These are phyloP conservation scores for Liposcelis brunnea DNA, from an alignment of 2,888 invertebrate genomes.

Conservation along the genomic window DNA sequence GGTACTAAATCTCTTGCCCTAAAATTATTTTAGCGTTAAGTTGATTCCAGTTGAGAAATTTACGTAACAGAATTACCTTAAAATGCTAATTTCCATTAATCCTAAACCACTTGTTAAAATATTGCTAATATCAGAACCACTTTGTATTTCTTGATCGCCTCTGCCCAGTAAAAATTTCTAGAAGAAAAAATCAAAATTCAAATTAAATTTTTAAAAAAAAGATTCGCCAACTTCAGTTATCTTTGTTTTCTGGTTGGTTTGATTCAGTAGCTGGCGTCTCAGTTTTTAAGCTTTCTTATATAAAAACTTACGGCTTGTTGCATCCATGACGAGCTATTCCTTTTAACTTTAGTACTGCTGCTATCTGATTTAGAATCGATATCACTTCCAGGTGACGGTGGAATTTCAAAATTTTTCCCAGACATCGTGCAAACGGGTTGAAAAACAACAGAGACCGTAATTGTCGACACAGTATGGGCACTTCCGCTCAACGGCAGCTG, in stretches of 20 bases:
- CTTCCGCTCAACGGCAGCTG: conserved; percentile 22
- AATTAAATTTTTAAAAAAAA: background rate
- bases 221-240: too few species aligned
- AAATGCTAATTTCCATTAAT: conserved; percentile 30
- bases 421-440: conserved; percentile 28
- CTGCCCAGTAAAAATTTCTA: conserved; percentile 24
- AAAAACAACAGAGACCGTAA: conserved; percentile 31
- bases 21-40: conserved; percentile 11
- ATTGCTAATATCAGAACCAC: conserved; percentile 24
- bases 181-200: conserved; percentile 11
- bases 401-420: conserved; percentile 5
- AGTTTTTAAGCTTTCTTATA: too few species aligned
- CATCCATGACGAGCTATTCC: conserved; percentile 27
- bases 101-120: conserved; percentile 26
- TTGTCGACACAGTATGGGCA: conserved; percentile 22
- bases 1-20: conserved; percentile 32
- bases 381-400: conserved; percentile 3
- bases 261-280: too few species aligned
- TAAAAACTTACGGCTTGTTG: conserved; percentile 29
- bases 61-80: conserved; percentile 16
- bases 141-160: conserved; percentile 20
- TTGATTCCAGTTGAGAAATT: background rate
- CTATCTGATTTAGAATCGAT: conserved; percentile 14
- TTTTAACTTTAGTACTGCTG: conserved; percentile 19
- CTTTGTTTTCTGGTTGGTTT: too few species aligned